A percentile compares a stretch with the other conserved stretches of the same genome.
Conservation (phyloP, 2,113 vertebrate species). For the Sceloporus tristichus region DNA sequence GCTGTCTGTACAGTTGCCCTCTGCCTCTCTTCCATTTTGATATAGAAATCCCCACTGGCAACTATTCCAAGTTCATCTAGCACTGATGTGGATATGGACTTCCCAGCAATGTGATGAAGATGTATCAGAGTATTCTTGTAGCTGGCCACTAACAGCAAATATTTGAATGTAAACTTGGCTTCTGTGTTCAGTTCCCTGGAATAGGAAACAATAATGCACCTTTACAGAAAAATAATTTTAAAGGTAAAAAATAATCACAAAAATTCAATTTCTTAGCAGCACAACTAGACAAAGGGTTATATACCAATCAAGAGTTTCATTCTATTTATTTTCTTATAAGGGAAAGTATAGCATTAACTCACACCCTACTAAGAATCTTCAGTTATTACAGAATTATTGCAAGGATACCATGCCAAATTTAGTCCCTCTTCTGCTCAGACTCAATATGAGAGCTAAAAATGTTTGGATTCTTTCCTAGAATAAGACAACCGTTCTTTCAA, state of each 20-base stretch:
- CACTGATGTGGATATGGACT: neutral
- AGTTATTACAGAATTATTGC: neutral
- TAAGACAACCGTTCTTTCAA: conserved; percentile 24
- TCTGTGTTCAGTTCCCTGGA: neutral
- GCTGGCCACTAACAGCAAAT: neutral
- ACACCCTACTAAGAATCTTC: neutral
- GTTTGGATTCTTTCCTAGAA: conserved; percentile 45
- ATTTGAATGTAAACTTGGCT: neutral
- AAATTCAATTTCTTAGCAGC: neutral
- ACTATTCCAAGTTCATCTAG: neutral
- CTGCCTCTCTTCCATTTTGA: too few relatives aligned
- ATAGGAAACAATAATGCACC: neutral
- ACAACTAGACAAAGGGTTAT: neutral
- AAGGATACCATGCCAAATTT: conserved; percentile 29
- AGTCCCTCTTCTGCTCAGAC: conserved; percentile 23
- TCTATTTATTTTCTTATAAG: conserved; percentile 21
- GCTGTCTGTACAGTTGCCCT: too few relatives aligned
- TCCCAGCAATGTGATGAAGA: neutral
- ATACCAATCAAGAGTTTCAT: neutral
- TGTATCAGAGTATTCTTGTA: neutral
- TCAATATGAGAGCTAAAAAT: conserved; percentile 23
- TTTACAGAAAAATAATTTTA: neutral
- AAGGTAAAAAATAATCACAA: neutral
- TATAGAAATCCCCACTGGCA: too few relatives aligned
- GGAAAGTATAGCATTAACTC: conserved; percentile 5